Conservation (phyloP, 1,140 invertebrate genomes). For the Pogonomyrmex californicus region DNA sequence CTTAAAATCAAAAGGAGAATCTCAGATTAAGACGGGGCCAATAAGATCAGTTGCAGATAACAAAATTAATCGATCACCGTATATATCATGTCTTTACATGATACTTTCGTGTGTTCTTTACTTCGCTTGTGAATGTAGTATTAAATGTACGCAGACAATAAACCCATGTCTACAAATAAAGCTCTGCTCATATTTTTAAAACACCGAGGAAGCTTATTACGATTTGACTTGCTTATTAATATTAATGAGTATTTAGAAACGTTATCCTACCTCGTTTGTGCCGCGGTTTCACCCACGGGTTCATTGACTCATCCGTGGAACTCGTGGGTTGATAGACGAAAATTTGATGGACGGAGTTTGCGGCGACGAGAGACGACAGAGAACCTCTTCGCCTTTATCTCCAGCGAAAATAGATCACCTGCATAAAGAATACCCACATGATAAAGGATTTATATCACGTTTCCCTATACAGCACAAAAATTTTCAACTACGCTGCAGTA, state of each 20-base stretch:
- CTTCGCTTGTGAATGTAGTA: not conserved
- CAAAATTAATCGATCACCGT: not conserved
- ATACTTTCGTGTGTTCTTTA: not conserved
- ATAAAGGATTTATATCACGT: not conserved
- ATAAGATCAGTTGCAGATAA: not conserved
- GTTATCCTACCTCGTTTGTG: constrained; percentile 46
- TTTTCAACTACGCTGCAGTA: not conserved
- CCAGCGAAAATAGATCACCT: constrained; percentile 85
- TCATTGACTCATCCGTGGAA: constrained; percentile 38
- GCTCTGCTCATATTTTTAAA: not conserved
- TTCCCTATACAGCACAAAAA: not conserved
- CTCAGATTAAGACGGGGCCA: not conserved
- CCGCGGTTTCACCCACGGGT: constrained; percentile 38
- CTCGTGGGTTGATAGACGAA: constrained; percentile 36
- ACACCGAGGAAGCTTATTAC: not conserved
- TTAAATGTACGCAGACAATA: not conserved
- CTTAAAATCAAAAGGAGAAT: not conserved
- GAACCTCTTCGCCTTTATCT: constrained; percentile 78
- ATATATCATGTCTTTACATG: not conserved
- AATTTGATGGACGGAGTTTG: constrained; percentile 27
- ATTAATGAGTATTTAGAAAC: constrained; percentile 17
- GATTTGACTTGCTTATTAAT: not conserved
- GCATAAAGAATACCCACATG: constrained; percentile 65
- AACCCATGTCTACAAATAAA: not conserved
- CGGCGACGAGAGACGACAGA: constrained; percentile 57